A percentile compares a stretch with the other conserved stretches of the same genome.
Evolutionary conservation across 2,888 invertebrate genomes (phyloP).

Genomic region (Lottia gigantea): DNA sequence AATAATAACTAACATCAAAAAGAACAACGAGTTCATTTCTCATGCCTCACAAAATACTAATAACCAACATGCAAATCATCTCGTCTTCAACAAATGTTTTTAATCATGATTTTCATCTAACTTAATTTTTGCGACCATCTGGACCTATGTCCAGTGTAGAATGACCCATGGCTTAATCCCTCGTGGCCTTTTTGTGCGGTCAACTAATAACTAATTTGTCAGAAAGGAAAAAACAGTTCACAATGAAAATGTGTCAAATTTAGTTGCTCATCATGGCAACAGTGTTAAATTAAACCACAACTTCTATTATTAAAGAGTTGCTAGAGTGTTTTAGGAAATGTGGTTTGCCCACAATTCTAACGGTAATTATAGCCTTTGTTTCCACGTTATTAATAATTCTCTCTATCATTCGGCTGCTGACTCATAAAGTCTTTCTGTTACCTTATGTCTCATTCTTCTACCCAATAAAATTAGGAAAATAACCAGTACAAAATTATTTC

Average conservation of each 20-base stretch:
- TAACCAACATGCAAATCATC: not conserved
- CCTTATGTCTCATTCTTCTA: not conserved
- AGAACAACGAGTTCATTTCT: not conserved
- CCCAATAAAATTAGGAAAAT: too few species aligned
- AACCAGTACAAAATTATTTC: too few species aligned
- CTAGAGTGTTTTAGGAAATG: slow-evolving; percentile 3
- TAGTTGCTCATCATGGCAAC: not conserved
- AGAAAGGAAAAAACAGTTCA: not conserved
- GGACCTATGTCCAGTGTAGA: not conserved
- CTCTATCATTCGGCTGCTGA: not conserved
- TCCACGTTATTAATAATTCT: slow-evolving; percentile 1
- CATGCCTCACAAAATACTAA: not conserved
- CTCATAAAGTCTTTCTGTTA: not conserved
- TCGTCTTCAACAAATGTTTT: not conserved
- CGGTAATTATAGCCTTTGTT: slow-evolving; percentile 4
- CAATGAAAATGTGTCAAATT: slow-evolving; percentile 7
- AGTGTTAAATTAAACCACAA: slow-evolving; percentile 9
- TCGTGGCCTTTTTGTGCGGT: not conserved
- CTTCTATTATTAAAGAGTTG: not conserved
- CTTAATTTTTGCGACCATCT: slow-evolving; percentile 10
- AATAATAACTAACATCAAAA: slow-evolving; percentile 5
- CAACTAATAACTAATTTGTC: slow-evolving; percentile 6
- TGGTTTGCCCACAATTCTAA: slow-evolving; percentile 3
- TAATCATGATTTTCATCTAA: slow-evolving; percentile 1
- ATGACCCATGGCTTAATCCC: not conserved